A percentile compares a stretch with the other conserved stretches of the same genome.
Conservation (phyloP, 2,797 vertebrate species). For the Enteromius unitaeniatus region DNA sequence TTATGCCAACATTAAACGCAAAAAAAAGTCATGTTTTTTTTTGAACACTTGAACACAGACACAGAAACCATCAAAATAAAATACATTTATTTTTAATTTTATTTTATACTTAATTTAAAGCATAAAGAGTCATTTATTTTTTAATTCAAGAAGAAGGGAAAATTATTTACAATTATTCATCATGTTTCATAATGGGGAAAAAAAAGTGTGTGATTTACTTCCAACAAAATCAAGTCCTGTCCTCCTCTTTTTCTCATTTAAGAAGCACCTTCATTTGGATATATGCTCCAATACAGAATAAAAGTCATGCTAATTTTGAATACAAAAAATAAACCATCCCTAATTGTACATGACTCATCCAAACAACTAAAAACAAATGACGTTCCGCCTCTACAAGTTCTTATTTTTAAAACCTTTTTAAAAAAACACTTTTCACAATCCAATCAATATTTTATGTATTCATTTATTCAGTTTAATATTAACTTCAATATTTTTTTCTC, state of each 20-base stretch:
- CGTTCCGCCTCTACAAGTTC: background rate
- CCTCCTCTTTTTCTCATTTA: background rate
- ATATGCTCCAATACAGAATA: background rate
- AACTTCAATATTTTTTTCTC: background rate
- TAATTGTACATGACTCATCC: background rate
- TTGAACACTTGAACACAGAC: too few species aligned
- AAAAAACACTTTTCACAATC: conserved; percentile 10
- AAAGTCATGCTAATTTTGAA: background rate
- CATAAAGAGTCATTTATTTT: background rate
- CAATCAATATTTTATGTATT: background rate
- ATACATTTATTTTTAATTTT: too few species aligned
- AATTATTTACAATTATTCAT: too few species aligned
- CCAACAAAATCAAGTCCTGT: background rate
- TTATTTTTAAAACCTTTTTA: background rate
- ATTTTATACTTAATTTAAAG: background rate
- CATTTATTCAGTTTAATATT: background rate
- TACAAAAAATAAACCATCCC: background rate
- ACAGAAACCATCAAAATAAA: too few species aligned
- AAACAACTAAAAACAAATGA: background rate
- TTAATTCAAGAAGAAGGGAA: background rate
- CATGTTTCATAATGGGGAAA: background rate
- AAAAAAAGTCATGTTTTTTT: background rate
- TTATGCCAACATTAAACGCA: background rate
- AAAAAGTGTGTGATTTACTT: background rate
- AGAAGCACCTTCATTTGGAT: background rate